These are phyloP conservation scores for Ennomos quercinarius DNA, from an alignment of 2,888 invertebrate genomes.

Conservation along the genomic window DNA sequence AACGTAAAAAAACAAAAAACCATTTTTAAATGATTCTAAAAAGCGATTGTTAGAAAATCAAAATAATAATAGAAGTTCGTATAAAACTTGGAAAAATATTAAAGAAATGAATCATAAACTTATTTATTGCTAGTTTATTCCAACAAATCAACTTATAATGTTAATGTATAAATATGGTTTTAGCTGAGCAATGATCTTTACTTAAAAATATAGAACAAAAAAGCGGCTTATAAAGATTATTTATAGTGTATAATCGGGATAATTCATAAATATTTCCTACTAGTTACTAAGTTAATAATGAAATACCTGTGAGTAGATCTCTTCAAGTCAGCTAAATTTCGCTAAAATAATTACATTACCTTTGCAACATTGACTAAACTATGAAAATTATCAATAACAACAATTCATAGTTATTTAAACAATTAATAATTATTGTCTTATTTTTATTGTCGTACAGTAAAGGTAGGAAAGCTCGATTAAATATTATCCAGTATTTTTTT, in stretches of 20 bases:
- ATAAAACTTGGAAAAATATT: too few relatives aligned
- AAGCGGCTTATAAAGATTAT: too few relatives aligned
- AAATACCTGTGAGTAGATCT: not conserved
- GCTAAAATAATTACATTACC: constrained; percentile 12
- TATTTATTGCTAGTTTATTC: not conserved
- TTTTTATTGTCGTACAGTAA: constrained; percentile 68
- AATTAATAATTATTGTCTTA: constrained; percentile 42
- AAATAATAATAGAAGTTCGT: too few relatives aligned
- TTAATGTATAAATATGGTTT: too few relatives aligned
- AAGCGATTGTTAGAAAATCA: too few relatives aligned
- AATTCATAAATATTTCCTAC: constrained; percentile 3
- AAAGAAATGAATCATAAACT: too few relatives aligned
- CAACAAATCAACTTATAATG: too few relatives aligned
- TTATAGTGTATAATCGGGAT: not conserved
- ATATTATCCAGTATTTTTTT: constrained; percentile 51
- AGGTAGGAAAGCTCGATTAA: constrained; percentile 78
- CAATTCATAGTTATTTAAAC: constrained; percentile 46
- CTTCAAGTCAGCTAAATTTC: not conserved
- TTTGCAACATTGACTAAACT: constrained; percentile 41
- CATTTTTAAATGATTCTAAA: too few relatives aligned
- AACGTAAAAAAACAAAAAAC: too few relatives aligned
- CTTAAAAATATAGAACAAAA: too few relatives aligned
- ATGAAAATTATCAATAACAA: constrained; percentile 30
- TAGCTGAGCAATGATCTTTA: too few relatives aligned
- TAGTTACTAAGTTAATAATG: constrained; percentile 1